phyloP scores from a whole-genome alignment of 2,888 invertebrate genomes.

The Drosophila setosimentum region DNA sequence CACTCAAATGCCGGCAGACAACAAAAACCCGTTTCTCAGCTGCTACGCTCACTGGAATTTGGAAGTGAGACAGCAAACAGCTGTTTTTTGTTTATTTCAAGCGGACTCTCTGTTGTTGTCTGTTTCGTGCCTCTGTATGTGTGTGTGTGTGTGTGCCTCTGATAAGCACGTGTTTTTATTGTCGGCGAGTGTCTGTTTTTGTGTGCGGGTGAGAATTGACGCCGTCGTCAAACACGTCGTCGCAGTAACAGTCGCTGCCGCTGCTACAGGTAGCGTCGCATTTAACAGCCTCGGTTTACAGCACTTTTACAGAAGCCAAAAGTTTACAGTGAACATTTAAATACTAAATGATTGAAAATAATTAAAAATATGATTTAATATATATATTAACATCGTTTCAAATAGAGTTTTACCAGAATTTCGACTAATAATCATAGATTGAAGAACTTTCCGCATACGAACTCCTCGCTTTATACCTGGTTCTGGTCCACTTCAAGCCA shows the following conservation, averaged over 20 bases:
- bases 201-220: slow-evolving; percentile 51
- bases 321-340: not conserved
- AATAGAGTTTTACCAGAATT: not conserved
- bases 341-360: not conserved
- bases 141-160: slow-evolving; percentile 31
- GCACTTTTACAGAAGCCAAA: not conserved
- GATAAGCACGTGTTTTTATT: slow-evolving; percentile 78
- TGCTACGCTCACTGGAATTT: slow-evolving; percentile 55
- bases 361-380: not conserved
- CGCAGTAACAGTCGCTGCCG: slow-evolving; percentile 10
- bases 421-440: not conserved
- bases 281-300: slow-evolving; percentile 33
- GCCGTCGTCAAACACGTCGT: slow-evolving; percentile 24
- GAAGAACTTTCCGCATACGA: not conserved
- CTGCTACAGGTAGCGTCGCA: slow-evolving; percentile 32
- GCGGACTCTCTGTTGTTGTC: slow-evolving; percentile 66
- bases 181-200: slow-evolving; percentile 44
- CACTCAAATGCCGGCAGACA: slow-evolving; percentile 48
- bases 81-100: slow-evolving; percentile 79
- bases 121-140: slow-evolving; percentile 8
- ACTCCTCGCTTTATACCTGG: not conserved
- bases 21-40: slow-evolving; percentile 42
- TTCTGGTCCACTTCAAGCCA: not conserved
- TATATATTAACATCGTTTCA: not conserved
- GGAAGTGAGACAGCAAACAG: slow-evolving; percentile 54